A percentile compares a stretch with the other conserved stretches of the same genome.
Evolutionary conservation across 2,797 vertebrate genomes (phyloP).

Genomic region (Alectoris magna): DNA sequence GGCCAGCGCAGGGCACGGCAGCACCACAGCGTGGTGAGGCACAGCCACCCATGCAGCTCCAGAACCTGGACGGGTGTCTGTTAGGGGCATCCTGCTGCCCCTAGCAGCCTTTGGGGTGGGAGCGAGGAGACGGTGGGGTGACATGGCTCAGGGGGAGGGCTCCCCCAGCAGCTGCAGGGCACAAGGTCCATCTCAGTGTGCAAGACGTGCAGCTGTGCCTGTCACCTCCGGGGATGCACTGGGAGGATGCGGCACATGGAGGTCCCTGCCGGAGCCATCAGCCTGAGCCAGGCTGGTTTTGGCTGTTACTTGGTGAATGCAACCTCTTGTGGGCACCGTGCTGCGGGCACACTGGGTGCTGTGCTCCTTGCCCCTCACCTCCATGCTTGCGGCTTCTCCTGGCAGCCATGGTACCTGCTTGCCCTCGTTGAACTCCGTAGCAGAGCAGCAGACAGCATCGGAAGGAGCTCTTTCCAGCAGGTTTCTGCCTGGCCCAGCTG

Average conservation of each 20-base stretch:
- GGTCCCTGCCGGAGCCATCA: accelerated
- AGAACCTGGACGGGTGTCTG: not conserved
- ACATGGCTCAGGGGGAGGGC: not conserved
- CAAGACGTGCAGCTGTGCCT: not conserved
- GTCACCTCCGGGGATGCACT: not conserved
- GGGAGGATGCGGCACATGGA: not conserved
- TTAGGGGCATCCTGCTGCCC: not conserved
- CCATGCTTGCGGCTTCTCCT: no score
- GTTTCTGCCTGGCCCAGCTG: conserved; percentile 14
- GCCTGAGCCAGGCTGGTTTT: not conserved
- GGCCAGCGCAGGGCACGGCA: not conserved
- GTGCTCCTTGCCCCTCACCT: no score
- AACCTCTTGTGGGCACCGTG: not conserved
- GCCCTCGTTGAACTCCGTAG: accelerated
- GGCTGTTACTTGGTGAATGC: not conserved
- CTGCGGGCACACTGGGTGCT: not conserved
- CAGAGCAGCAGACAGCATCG: not conserved
- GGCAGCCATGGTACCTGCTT: no score
- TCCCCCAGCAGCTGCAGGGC: not conserved
- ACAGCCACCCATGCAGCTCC: no score
- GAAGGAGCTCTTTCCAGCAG: not conserved
- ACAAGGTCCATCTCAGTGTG: not conserved
- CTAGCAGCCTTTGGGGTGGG: not conserved
- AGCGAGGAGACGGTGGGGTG: not conserved
- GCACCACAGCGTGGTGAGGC: not conserved